These are phyloP conservation scores for Panagrolaimus sp. DNA, from an alignment of 1,140 invertebrate genomes.

Conservation along the genomic window DNA sequence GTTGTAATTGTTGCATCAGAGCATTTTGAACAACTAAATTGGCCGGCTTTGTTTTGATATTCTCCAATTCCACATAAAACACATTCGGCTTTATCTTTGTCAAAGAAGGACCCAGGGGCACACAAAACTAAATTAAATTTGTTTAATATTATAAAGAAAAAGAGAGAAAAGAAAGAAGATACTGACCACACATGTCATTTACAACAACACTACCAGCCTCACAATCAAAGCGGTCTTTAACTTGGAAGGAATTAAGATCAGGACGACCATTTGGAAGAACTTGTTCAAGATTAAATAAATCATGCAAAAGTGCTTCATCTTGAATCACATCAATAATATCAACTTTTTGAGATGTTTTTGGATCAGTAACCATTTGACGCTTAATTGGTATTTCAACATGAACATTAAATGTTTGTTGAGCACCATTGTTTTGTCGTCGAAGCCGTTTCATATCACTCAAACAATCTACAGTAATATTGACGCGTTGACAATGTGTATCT, in stretches of 20 bases:
- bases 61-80: conserved; percentile 77
- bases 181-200: conserved; percentile 77
- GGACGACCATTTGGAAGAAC: conserved; percentile 81
- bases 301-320: conserved; percentile 48
- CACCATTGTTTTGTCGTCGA: conserved; percentile 10
- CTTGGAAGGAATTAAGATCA: conserved; percentile 77
- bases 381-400: conserved; percentile 43
- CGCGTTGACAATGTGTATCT: conserved; percentile 18
- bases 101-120: conserved; percentile 81
- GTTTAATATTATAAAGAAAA: conserved; percentile 9
- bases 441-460: conserved; percentile 25
- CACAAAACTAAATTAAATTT: conserved; percentile 74
- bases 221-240: conserved; percentile 85
- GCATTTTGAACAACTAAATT: conserved; percentile 79
- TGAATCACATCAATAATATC: conserved; percentile 48
- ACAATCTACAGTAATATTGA: neutral
- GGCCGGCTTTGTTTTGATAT: conserved; percentile 87
- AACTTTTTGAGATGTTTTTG: conserved; percentile 21
- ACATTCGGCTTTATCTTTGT: conserved; percentile 71
- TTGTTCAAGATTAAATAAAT: conserved; percentile 55
- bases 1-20: conserved; percentile 72
- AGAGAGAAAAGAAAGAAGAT: conserved; percentile 36
- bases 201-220: conserved; percentile 83
- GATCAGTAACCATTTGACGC: conserved; percentile 20
- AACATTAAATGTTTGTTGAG: conserved; percentile 32